These are phyloP conservation scores for Falcaria lacertinaria DNA, from an alignment of 2,888 invertebrate genomes.

Conservation along the genomic window DNA sequence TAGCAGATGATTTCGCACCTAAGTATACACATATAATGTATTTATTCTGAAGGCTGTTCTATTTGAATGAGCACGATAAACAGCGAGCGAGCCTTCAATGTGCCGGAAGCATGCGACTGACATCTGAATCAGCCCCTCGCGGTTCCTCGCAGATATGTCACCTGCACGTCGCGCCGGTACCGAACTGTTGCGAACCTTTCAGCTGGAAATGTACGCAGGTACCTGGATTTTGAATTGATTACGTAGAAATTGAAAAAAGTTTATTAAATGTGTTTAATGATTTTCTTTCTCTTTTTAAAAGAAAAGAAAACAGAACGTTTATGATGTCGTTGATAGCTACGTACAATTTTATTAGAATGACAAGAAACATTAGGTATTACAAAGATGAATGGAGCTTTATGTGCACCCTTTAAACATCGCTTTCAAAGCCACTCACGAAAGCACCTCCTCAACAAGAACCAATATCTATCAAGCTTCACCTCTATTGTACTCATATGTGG, in stretches of 20 bases:
- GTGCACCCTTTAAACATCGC: too few species aligned
- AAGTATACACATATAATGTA: not conserved
- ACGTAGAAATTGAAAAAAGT: not conserved
- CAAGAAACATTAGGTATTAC: too few species aligned
- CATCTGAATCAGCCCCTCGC: slow-evolving; percentile 42
- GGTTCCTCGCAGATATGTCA: slow-evolving; percentile 18
- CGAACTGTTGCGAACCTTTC: not conserved
- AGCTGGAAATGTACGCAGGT: not conserved
- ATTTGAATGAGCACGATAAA: slow-evolving; percentile 17
- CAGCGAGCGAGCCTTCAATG: slow-evolving; percentile 27
- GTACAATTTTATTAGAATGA: too few species aligned
- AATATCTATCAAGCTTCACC: too few species aligned
- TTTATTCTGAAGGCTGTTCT: slow-evolving; percentile 7
- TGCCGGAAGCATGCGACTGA: slow-evolving; percentile 40
- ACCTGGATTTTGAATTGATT: not conserved
- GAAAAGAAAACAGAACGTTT: too few species aligned
- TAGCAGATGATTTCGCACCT: not conserved
- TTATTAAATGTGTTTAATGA: too few species aligned
- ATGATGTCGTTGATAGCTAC: too few species aligned
- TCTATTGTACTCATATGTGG: too few species aligned
- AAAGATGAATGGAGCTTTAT: too few species aligned
- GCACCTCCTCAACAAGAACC: too few species aligned
- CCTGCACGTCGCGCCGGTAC: slow-evolving; percentile 1
- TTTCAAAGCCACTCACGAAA: too few species aligned
- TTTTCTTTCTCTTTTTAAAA: too few species aligned